These are phyloP conservation scores for Carcina quercana DNA, from an alignment of 2,888 invertebrate genomes.

Conservation along the genomic window DNA sequence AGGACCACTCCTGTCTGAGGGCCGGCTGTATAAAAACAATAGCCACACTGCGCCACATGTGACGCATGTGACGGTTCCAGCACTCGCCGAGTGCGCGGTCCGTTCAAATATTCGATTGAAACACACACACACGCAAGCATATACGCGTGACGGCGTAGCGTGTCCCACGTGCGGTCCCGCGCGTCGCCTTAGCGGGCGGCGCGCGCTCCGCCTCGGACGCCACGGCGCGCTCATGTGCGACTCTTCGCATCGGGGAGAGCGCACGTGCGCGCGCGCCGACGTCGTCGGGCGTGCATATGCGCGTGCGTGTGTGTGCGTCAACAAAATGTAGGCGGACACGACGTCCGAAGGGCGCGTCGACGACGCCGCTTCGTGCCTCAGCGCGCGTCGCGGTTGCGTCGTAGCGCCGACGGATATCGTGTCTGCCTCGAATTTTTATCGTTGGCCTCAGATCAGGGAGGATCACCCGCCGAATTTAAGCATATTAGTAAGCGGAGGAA, in stretches of 20 bases:
- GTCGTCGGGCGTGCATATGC: no score
- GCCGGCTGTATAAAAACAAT: constrained; percentile 30
- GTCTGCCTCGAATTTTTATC: constrained; percentile 24
- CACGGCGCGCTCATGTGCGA: not conserved
- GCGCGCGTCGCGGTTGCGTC: constrained; percentile 10
- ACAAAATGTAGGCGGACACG: constrained; percentile 16
- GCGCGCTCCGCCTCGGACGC: no score
- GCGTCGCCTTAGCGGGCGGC: no score
- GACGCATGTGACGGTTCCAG: constrained; percentile 19
- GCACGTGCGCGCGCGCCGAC: constrained; percentile 4
- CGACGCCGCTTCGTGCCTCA: constrained; percentile 14
- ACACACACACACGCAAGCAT: no score
- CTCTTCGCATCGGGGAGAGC: not conserved
- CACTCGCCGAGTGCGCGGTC: constrained; percentile 4
- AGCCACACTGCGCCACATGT: constrained; percentile 18
- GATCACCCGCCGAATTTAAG: constrained; percentile 74
- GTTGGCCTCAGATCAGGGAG: constrained; percentile 56
- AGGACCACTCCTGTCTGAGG: constrained; percentile 67
- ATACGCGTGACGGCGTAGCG: no score
- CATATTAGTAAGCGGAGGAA: constrained; percentile 82
- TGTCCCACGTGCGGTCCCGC: no score
- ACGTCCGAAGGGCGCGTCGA: constrained; percentile 24
- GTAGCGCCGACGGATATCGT: constrained; percentile 21
- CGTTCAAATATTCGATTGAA: constrained; percentile 18
- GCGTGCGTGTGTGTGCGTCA: not conserved